phyloP scores from a whole-genome alignment of 1,140 invertebrate species.

The Zophobas atratus region DNA sequence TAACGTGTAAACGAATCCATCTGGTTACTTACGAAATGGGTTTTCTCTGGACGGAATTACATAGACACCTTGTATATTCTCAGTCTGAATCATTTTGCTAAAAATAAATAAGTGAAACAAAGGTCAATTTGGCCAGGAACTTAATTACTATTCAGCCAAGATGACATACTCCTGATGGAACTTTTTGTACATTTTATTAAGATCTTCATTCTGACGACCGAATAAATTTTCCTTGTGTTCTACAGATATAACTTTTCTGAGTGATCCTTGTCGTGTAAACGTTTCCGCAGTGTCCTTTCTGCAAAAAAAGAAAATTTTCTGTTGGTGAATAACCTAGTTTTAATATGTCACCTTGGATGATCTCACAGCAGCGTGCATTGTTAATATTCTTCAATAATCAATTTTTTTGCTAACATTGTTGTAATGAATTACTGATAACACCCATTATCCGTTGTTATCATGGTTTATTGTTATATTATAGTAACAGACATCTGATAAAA shows the following conservation, averaged over 20 bases:
- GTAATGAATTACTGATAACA: slow-evolving; percentile 31
- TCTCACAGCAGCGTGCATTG: slow-evolving; percentile 29
- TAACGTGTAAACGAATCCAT: neutral
- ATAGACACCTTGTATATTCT: slow-evolving; percentile 91
- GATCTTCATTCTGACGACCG: slow-evolving; percentile 65
- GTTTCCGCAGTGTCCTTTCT: slow-evolving; percentile 52
- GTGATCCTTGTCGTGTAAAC: slow-evolving; percentile 65
- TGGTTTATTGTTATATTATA: too few relatives aligned
- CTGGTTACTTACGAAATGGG: slow-evolving; percentile 77
- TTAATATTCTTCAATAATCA: neutral
- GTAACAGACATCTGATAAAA: neutral
- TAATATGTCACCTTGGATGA: slow-evolving; percentile 31
- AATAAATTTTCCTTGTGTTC: slow-evolving; percentile 62
- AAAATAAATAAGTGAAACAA: slow-evolving; percentile 53
- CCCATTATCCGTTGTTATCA: neutral
- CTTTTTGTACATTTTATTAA: slow-evolving; percentile 64
- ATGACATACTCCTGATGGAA: slow-evolving; percentile 83
- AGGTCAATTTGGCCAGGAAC: slow-evolving; percentile 9
- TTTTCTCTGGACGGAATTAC: slow-evolving; percentile 91
- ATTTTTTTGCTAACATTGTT: slow-evolving; percentile 14
- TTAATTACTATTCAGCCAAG: slow-evolving; percentile 83
- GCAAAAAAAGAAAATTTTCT: slow-evolving; percentile 5
- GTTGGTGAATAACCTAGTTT: slow-evolving; percentile 21
- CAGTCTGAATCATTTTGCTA: slow-evolving; percentile 88
- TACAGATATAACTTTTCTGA: slow-evolving; percentile 63